Evolutionary conservation across 2,113 vertebrate species (phyloP).

Genomic region (Lampris incognitus): DNA sequence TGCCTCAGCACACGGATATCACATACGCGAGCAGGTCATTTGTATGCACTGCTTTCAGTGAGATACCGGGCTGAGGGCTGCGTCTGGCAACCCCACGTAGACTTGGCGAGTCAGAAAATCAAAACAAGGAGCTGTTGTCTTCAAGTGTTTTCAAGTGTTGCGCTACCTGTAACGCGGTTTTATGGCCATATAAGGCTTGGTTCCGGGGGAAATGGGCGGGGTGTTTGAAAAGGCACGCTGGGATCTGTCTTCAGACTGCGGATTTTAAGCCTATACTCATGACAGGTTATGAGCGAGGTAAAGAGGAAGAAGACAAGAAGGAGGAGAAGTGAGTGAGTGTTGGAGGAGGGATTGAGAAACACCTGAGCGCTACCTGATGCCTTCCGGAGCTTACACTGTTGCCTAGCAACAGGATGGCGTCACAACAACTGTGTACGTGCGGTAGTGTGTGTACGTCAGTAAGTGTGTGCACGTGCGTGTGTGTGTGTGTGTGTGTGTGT

Average conservation of each 20-base stretch:
- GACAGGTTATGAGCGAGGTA: slow-evolving; percentile 49
- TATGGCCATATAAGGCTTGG: slow-evolving; percentile 73
- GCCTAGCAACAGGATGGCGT: slow-evolving; percentile 37
- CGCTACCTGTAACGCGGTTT: slow-evolving; percentile 24
- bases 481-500: slow-evolving; percentile 40
- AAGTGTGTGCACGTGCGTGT: background rate
- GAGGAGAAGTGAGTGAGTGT: slow-evolving; percentile 13
- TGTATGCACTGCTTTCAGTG: too few species aligned
- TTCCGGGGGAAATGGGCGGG: slow-evolving; percentile 48
- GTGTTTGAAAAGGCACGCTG: slow-evolving; percentile 16
- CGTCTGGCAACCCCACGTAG: background rate
- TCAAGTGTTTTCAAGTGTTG: too few species aligned
- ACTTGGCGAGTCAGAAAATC: background rate
- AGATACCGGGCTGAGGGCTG: too few species aligned
- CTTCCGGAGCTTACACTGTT: slow-evolving; percentile 32
- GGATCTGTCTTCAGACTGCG: slow-evolving; percentile 2
- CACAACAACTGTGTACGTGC: slow-evolving; percentile 38
- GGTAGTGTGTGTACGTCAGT: background rate
- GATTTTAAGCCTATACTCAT: slow-evolving; percentile 22
- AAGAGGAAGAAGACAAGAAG: slow-evolving; percentile 45
- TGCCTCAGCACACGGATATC: background rate
- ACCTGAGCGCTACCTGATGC: slow-evolving; percentile 50
- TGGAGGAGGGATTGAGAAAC: slow-evolving; percentile 13
- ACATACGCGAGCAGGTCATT: background rate
- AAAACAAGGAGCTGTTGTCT: background rate